A percentile compares a stretch with the other conserved stretches of the same genome.
These are phyloP conservation scores for Myotis davidii DNA, from an alignment of 2,113 vertebrate genomes.

Conservation along the genomic window DNA sequence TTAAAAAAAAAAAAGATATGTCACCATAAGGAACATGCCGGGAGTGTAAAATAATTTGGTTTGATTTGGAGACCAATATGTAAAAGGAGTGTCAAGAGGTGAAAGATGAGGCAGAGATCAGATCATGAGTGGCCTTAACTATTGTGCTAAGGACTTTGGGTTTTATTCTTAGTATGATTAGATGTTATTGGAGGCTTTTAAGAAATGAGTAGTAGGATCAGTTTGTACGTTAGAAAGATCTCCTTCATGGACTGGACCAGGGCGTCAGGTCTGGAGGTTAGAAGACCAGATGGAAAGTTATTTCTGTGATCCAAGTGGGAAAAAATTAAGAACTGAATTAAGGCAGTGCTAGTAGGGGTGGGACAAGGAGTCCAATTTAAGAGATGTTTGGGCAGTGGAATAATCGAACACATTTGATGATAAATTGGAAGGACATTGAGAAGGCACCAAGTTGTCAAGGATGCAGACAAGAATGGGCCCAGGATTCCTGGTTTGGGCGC, in stretches of 20 bases:
- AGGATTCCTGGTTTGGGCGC: neutral
- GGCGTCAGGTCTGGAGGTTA: neutral
- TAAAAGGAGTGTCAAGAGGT: neutral
- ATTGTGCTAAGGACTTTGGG: neutral
- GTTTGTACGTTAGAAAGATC: neutral
- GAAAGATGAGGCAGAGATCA: neutral
- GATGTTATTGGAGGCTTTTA: neutral
- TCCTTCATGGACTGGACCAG: neutral
- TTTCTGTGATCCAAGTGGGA: neutral
- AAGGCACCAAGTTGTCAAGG: neutral
- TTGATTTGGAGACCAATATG: neutral
- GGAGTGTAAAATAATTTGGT: neutral
- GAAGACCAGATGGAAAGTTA: neutral
- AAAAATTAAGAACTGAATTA: constrained; percentile 26
- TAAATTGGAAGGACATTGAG: neutral
- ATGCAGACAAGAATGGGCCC: neutral
- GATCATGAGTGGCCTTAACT: neutral
- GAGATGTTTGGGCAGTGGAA: neutral
- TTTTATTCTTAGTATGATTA: constrained; percentile 10
- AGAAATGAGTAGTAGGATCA: neutral
- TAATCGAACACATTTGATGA: constrained; percentile 29
- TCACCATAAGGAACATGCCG: neutral
- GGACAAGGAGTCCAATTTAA: neutral
- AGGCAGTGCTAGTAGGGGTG: neutral
- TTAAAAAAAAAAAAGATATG: neutral